Evolutionary conservation across 53 echinoderm and acorn worm genomes (phyloP).

Genomic region (Temnopleurus reevesii): DNA sequence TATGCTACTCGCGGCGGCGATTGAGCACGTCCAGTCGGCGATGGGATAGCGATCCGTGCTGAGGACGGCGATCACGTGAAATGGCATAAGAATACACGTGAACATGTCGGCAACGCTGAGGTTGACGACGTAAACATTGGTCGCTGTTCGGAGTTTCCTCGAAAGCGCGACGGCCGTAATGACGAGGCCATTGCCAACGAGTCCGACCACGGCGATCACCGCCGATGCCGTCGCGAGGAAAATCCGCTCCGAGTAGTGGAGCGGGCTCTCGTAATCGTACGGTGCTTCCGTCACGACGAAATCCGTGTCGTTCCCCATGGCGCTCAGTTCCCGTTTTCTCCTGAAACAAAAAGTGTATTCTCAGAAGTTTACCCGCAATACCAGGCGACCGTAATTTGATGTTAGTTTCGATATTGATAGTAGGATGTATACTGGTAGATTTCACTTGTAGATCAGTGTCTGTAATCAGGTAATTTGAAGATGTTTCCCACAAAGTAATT

Average conservation of each 20-base stretch:
- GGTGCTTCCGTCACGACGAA: conserved; percentile 6
- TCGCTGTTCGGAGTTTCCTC: conserved; percentile 84
- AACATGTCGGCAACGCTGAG: conserved; percentile 83
- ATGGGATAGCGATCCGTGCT: conserved; percentile 72
- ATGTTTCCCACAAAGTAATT: neutral
- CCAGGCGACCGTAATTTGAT: neutral
- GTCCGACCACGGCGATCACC: conserved; percentile 76
- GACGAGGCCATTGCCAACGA: conserved; percentile 84
- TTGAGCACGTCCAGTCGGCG: conserved; percentile 73
- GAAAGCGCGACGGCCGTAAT: conserved; percentile 80
- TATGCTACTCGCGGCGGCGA: conserved; percentile 76
- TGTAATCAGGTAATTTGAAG: neutral
- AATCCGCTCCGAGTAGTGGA: conserved; percentile 75
- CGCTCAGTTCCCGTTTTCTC: neutral
- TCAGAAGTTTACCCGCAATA: neutral
- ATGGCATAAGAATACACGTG: conserved; percentile 84
- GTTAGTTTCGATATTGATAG: neutral
- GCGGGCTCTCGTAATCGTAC: conserved; percentile 53
- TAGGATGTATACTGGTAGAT: neutral
- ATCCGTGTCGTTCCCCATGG: conserved; percentile 28
- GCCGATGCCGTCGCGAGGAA: conserved; percentile 68
- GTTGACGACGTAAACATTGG: conserved; percentile 97
- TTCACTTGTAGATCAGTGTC: neutral
- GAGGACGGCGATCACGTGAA: conserved; percentile 74
- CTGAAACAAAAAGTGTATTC: neutral